phyloP scores from a whole-genome alignment of 2,888 invertebrate species.

The Philonicus albiceps region DNA sequence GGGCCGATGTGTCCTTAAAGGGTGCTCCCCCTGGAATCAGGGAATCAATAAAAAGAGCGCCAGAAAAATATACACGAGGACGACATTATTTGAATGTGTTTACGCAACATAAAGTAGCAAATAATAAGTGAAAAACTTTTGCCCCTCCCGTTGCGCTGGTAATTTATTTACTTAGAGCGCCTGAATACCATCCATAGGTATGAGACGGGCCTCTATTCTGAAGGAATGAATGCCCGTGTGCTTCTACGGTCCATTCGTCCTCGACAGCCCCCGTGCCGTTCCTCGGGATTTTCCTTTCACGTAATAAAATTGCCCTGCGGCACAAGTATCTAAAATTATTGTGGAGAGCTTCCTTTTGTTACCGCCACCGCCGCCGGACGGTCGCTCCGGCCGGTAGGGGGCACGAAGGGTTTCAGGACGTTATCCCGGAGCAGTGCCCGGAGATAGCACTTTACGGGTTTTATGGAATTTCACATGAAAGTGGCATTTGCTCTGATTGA shows the following conservation, averaged over 20 bases:
- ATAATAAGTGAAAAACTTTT: slow-evolving; percentile 44
- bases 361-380: background rate
- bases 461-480: slow-evolving; percentile 36
- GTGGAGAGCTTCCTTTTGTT: background rate
- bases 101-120: slow-evolving; percentile 47
- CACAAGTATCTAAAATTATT: background rate
- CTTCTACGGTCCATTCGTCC: background rate
- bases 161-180: slow-evolving; percentile 32
- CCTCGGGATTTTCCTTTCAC: background rate
- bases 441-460: slow-evolving; percentile 15
- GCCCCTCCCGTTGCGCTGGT: background rate
- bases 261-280: background rate
- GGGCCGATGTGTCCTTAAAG: slow-evolving; percentile 5
- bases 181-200: background rate
- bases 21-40: background rate
- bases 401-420: background rate
- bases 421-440: background rate
- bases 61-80: slow-evolving; percentile 43
- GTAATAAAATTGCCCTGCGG: slow-evolving; percentile 29
- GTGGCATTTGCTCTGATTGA: slow-evolving; percentile 24
- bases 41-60: slow-evolving; percentile 36
- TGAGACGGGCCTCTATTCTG: background rate
- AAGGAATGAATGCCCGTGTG: background rate
- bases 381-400: background rate
- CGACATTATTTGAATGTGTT: slow-evolving; percentile 46